phyloP scores from a whole-genome alignment of 2,888 invertebrate species.

The Leptinotarsa juncta region DNA sequence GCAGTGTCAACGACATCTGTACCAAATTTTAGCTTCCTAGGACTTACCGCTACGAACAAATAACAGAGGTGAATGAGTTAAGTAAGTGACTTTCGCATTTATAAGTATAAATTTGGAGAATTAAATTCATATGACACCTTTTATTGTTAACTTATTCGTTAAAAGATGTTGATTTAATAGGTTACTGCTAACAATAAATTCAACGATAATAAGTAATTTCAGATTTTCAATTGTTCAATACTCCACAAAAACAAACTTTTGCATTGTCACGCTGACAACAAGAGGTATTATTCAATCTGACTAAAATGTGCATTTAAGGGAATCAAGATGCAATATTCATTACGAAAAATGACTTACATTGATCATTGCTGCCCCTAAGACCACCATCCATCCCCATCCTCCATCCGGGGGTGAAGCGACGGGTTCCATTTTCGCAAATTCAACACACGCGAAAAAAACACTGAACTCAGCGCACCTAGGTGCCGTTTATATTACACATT shows the following conservation, averaged over 20 bases:
- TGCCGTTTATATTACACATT: constrained; percentile 5
- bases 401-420: constrained; percentile 81
- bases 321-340: background rate
- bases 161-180: too few species aligned
- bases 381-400: constrained; percentile 96
- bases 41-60: too few species aligned
- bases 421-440: constrained; percentile 9
- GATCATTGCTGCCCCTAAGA: constrained; percentile 95
- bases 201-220: background rate
- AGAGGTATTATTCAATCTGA: background rate
- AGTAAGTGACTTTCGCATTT: too few species aligned
- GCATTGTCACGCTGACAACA: too few species aligned
- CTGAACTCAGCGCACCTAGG: constrained; percentile 6
- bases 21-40: too few species aligned
- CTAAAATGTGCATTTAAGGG: background rate
- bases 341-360: constrained; percentile 78
- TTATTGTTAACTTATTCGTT: too few species aligned
- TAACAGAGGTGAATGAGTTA: too few species aligned
- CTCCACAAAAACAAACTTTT: background rate
- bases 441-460: constrained; percentile 16
- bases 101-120: too few species aligned
- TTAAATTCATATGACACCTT: too few species aligned
- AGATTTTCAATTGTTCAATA: background rate
- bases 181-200: background rate
- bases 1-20: too few species aligned